Evolutionary conservation across 2,113 vertebrate species (phyloP).

Genomic region (Cynocephalus volans): DNA sequence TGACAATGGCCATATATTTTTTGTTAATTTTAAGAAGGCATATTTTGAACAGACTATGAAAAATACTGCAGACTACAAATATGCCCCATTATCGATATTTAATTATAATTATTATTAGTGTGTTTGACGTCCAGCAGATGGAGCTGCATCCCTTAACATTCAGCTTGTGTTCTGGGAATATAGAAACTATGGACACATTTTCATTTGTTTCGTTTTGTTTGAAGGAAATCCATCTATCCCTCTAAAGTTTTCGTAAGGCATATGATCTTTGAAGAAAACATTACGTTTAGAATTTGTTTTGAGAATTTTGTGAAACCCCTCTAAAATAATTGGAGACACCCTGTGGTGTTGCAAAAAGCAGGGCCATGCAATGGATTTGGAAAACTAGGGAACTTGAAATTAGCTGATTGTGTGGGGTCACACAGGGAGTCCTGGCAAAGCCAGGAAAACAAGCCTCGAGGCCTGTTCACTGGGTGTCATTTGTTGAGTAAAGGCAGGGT

Average conservation of each 20-base stretch:
- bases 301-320: slow-evolving; percentile 69
- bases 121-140: slow-evolving; percentile 76
- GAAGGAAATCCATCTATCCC: slow-evolving; percentile 54
- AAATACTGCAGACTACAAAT: neutral
- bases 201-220: slow-evolving; percentile 68
- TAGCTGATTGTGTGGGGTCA: slow-evolving; percentile 66
- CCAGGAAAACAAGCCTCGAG: slow-evolving; percentile 18
- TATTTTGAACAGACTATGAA: slow-evolving; percentile 36
- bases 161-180: neutral
- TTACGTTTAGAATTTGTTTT: slow-evolving; percentile 70
- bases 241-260: slow-evolving; percentile 54
- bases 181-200: slow-evolving; percentile 55
- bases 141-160: slow-evolving; percentile 79
- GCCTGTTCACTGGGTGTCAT: slow-evolving; percentile 17
- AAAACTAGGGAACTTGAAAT: slow-evolving; percentile 50
- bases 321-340: slow-evolving; percentile 72
- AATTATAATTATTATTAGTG: slow-evolving; percentile 33
- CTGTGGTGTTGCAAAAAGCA: slow-evolving; percentile 58
- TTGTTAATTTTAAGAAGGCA: neutral
- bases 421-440: slow-evolving; percentile 67
- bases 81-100: neutral
- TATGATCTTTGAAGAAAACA: slow-evolving; percentile 48
- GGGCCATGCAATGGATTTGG: slow-evolving; percentile 58
- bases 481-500: slow-evolving; percentile 44
- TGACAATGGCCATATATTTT: neutral